A percentile compares a stretch with the other conserved stretches of the same genome.
phyloP scores from a whole-genome alignment of 92 coral and sea anemone genomes.

The Desmophyllum pertusum region DNA sequence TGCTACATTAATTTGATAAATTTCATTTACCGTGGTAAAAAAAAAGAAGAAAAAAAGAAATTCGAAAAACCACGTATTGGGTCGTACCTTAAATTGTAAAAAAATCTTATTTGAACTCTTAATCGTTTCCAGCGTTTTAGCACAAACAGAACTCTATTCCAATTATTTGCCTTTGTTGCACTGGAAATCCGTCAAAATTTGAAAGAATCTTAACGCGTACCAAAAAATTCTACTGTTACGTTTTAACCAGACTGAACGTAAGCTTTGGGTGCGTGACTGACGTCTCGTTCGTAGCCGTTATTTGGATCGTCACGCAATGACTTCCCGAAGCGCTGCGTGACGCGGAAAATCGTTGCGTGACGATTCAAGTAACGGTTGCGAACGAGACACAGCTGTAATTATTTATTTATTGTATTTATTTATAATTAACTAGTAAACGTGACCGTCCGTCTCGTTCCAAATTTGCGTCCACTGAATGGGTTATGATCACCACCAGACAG shows the following conservation, averaged over 20 bases:
- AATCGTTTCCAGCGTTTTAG: too few species aligned
- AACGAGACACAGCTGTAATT: too few species aligned
- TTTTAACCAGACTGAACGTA: neutral
- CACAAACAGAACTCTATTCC: too few species aligned
- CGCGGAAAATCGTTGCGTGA: neutral
- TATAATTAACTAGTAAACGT: conserved; percentile 74
- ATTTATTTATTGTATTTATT: neutral
- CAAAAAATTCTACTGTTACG: neutral
- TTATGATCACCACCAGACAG: conserved; percentile 55
- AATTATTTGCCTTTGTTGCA: neutral
- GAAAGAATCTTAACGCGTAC: too few species aligned
- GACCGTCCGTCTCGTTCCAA: conserved; percentile 63
- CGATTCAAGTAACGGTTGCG: neutral
- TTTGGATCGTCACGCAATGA: neutral
- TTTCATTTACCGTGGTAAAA: neutral
- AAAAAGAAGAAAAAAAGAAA: neutral
- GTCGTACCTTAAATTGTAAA: too few species aligned
- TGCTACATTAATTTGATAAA: neutral
- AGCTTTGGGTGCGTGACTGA: neutral
- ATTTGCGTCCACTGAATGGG: conserved; percentile 48
- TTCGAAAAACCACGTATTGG: neutral
- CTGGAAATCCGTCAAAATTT: neutral
- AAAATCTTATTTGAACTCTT: too few species aligned
- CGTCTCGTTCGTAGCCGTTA: neutral
- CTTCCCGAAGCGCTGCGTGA: neutral